A percentile compares a stretch with the other conserved stretches of the same genome.
These are phyloP conservation scores for Tigriopus japonicus DNA, from an alignment of 1,140 invertebrate species.

Conservation along the genomic window DNA sequence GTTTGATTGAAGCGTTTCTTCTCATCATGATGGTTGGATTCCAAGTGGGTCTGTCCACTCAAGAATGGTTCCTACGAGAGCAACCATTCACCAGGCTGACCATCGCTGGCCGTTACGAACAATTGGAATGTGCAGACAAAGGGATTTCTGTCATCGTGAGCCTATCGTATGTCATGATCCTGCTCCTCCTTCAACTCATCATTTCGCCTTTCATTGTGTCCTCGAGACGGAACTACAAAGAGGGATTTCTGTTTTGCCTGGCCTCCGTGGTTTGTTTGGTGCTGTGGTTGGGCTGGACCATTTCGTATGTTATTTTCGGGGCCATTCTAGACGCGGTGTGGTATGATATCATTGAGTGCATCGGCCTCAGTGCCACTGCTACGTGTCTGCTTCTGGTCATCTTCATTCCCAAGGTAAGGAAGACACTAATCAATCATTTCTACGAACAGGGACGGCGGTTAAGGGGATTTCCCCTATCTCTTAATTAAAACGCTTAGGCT, in stretches of 20 bases:
- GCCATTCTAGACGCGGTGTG: slow-evolving; percentile 20
- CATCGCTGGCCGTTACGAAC: not conserved
- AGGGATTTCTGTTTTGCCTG: slow-evolving; percentile 36
- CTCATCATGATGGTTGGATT: slow-evolving; percentile 36
- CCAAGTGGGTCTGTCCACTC: slow-evolving; percentile 21
- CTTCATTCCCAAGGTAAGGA: slow-evolving; percentile 36
- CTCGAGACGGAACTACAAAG: slow-evolving; percentile 37
- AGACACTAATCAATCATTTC: not conserved
- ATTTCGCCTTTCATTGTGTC: slow-evolving; percentile 31
- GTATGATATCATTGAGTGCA: slow-evolving; percentile 34
- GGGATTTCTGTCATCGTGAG: slow-evolving; percentile 21
- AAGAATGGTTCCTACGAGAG: not conserved
- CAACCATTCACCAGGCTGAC: not conserved
- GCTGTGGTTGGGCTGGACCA: slow-evolving; percentile 34
- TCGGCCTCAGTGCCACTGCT: slow-evolving; percentile 34
- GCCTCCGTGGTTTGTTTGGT: slow-evolving; percentile 28
- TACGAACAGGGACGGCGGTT: not conserved
- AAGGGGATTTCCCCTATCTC: not conserved
- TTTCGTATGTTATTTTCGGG: slow-evolving; percentile 29
- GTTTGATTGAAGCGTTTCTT: slow-evolving; percentile 32
- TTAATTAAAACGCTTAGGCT: not conserved
- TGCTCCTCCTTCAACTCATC: slow-evolving; percentile 31
- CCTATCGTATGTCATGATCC: slow-evolving; percentile 34
- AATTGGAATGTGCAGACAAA: slow-evolving; percentile 20
- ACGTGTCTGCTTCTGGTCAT: slow-evolving; percentile 33